These are phyloP conservation scores for Myoxocephalus aenaeus DNA, from an alignment of 2,797 vertebrate species.

Conservation along the genomic window DNA sequence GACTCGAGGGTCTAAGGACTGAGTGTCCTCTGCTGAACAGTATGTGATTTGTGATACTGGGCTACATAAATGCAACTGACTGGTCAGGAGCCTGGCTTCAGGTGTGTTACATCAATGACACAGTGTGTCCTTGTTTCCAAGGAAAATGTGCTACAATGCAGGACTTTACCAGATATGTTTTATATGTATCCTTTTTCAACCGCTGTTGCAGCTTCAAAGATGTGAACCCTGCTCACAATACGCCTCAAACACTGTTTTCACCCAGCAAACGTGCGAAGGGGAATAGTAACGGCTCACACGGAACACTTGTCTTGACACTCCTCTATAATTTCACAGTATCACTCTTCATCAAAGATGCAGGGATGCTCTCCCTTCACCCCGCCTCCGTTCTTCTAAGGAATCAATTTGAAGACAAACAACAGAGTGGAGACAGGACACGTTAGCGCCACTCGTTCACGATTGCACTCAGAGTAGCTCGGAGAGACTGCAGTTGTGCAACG, in stretches of 20 bases:
- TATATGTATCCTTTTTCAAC: background rate
- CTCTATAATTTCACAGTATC: conserved; percentile 6
- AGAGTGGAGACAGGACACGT: conserved; percentile 4
- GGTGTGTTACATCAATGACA: background rate
- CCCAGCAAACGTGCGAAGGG: background rate
- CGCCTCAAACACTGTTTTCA: background rate
- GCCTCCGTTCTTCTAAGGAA: conserved; percentile 12
- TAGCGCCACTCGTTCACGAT: conserved; percentile 1
- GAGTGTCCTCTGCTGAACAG: background rate
- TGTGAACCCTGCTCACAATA: conserved; percentile 1
- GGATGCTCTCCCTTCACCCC: conserved; percentile 5
- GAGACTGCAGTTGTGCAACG: background rate
- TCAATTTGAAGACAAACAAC: conserved; percentile 39
- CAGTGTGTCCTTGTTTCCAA: conserved; percentile 15
- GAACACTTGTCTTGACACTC: background rate
- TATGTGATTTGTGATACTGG: background rate
- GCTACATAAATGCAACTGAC: background rate
- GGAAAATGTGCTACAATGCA: conserved; percentile 6
- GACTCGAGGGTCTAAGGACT: background rate
- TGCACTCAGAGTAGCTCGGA: background rate
- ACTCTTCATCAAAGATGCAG: conserved; percentile 35
- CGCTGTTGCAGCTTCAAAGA: background rate
- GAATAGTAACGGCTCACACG: background rate
- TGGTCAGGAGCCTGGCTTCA: background rate
- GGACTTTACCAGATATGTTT: background rate